A percentile compares a stretch with the other conserved stretches of the same genome.
Conservation (phyloP, 1,140 invertebrate genomes). For the Diploscapter pachys region DNA sequence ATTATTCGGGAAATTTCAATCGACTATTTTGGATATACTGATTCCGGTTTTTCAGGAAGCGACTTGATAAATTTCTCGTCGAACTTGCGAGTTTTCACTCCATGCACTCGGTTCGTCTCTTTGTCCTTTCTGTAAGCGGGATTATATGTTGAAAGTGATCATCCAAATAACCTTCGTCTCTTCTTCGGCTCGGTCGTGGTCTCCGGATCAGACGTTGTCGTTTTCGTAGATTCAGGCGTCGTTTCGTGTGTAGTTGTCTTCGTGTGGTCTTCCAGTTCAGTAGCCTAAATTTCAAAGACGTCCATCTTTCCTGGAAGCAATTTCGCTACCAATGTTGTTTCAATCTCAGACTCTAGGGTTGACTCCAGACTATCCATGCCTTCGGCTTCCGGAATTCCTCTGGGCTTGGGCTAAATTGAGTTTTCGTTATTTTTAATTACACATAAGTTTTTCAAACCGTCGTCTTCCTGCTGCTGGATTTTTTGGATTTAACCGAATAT, state of each 20-base stretch:
- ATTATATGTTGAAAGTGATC: not conserved
- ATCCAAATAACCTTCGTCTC: no score
- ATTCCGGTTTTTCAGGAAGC: slow-evolving; percentile 19
- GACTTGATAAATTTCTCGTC: slow-evolving; percentile 24
- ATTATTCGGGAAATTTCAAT: not conserved
- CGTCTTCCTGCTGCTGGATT: no score
- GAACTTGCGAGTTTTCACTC: slow-evolving; percentile 31
- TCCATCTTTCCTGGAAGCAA: not conserved
- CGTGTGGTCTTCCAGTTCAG: slow-evolving; percentile 9
- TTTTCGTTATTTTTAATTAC: not conserved
- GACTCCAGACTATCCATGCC: slow-evolving; percentile 22
- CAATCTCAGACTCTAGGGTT: slow-evolving; percentile 12
- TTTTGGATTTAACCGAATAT: no score
- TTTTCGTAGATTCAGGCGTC: no score
- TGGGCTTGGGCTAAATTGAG: not conserved
- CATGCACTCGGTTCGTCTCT: slow-evolving; percentile 7
- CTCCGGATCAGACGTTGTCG: no score
- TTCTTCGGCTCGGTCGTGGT: no score
- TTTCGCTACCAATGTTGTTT: slow-evolving; percentile 13
- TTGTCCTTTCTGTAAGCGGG: not conserved
- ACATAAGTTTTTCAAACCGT: not conserved
- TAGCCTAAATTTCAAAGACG: not conserved
- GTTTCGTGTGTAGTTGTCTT: not conserved
- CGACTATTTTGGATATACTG: slow-evolving; percentile 20
- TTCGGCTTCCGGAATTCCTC: slow-evolving; percentile 31